Evolutionary conservation across 2,888 invertebrate genomes (phyloP).

Genomic region (Tanytarsus gracilentus): DNA sequence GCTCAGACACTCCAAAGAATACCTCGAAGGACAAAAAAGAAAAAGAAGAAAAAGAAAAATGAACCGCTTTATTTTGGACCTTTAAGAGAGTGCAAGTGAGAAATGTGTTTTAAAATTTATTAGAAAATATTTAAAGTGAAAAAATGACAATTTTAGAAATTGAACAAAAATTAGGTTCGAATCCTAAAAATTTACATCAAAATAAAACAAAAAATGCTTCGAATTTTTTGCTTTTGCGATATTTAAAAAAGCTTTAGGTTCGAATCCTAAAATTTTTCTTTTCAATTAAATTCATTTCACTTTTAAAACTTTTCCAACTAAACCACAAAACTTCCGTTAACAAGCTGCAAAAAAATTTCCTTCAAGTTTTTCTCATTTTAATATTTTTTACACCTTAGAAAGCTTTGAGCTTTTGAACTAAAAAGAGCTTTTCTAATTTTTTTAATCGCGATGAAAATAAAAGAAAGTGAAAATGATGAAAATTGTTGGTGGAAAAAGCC

Average conservation of each 20-base stretch:
- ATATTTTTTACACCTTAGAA: not conserved
- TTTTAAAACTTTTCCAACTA: too few species aligned
- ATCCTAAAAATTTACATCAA: too few species aligned
- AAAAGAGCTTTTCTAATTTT: not conserved
- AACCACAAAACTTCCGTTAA: too few species aligned
- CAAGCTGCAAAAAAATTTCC: too few species aligned
- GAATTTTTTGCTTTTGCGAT: too few species aligned
- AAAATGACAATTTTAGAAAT: not conserved
- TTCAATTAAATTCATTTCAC: too few species aligned
- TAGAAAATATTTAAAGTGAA: not conserved
- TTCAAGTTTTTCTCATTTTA: too few species aligned
- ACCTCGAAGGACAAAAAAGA: not conserved
- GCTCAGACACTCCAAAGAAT: not conserved
- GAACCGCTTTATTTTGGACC: constrained; percentile 10
- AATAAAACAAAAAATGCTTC: too few species aligned
- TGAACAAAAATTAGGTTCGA: not conserved
- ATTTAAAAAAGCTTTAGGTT: too few species aligned
- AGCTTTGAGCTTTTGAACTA: not conserved
- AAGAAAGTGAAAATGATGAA: constrained; percentile 1
- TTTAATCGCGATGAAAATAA: not conserved
- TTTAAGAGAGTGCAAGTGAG: constrained; percentile 18
- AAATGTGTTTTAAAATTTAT: too few species aligned
- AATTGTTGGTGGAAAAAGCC: constrained; percentile 16
- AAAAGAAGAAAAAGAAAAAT: not conserved
- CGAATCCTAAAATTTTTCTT: too few species aligned